Evolutionary conservation across 1,140 invertebrate genomes (phyloP).

Genomic region (Pachypeltis micranthus): DNA sequence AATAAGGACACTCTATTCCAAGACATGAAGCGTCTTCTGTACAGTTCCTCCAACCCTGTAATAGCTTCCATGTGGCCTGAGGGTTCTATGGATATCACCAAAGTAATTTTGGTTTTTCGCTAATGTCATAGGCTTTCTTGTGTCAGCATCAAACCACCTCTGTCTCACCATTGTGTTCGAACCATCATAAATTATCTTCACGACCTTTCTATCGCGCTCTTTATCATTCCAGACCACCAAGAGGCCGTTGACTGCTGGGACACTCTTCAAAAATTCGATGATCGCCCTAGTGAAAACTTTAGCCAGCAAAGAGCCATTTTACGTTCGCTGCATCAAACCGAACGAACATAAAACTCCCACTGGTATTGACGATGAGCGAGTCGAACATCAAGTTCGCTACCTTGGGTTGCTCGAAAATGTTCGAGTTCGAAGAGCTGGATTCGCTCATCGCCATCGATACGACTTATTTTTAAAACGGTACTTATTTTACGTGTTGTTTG

Average conservation of each 20-base stretch:
- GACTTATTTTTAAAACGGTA: conserved; percentile 72
- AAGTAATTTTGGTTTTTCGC: conserved; percentile 41
- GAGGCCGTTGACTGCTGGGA: conserved; percentile 81
- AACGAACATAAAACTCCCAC: conserved; percentile 83
- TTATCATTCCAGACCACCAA: conserved; percentile 72
- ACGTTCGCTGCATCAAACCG: conserved; percentile 92
- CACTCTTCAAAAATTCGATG: conserved; percentile 91
- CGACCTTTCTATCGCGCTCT: background rate
- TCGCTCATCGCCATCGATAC: conserved; percentile 82
- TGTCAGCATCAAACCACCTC: too few species aligned
- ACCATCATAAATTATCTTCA: too few species aligned
- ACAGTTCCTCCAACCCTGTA: conserved; percentile 61
- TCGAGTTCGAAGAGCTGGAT: conserved; percentile 82
- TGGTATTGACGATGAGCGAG: conserved; percentile 63
- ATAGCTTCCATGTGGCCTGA: conserved; percentile 90
- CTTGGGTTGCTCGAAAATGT: conserved; percentile 87
- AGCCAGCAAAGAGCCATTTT: conserved; percentile 85
- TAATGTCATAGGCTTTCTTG: too few species aligned
- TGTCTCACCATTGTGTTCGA: too few species aligned
- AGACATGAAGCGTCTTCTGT: conserved; percentile 87
- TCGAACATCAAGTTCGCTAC: conserved; percentile 83
- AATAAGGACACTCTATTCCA: conserved; percentile 92
- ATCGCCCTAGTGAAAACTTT: conserved; percentile 76
- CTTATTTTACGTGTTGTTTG: too few species aligned
- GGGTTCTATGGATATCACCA: conserved; percentile 76